Evolutionary conservation across 2,888 invertebrate species (phyloP), one percentile per base, ranked within the genome.

Genomic region (Anagyrus pseudococci): DNA sequence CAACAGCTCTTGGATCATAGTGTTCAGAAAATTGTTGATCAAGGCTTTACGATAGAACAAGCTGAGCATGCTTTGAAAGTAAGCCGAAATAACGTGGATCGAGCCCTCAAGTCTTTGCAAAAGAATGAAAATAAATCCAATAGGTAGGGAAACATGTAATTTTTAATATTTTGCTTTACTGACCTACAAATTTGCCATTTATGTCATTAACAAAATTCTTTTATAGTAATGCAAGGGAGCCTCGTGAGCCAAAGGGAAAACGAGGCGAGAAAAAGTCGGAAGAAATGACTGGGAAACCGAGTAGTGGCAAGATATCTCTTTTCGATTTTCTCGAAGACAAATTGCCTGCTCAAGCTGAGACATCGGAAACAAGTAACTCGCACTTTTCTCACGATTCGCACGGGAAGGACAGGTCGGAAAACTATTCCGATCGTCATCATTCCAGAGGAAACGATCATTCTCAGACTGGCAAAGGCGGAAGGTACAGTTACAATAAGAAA

Each of bases 281-380:
- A 64, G 85, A 85, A 53, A 46, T 56, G 23, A 84, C 84, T 1
- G 85, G 87, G 7, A 93, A 92, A 78, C 93, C 93, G 1, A 89
- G 91, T 13, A 80, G 79, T 61, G 90, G 89, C 46, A 90, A 89
- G 81, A 88, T 93, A 1, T 92, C 91, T 0, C 81, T 93, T 2
- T 93, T 93, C 79, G 91, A 92, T 78, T 93, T 92, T 76, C 84
- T 93, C 8, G 92, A 93, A 76, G 89, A 91, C 72, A 93, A 93
- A 82, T 81, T 93, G 48, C 89, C 89, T 46, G 82, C 80, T n/a
- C 78, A 79, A 57, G 62, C 83, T 68, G 85, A 86, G 62, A 80
- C 68, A 4, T 37, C 83, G 43, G 85, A 85, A 57, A 82, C 79
- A 58, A 83, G 81, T 58, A 74, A 71, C 64, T 62, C 67, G 37